phyloP scores from a whole-genome alignment of 2,797 vertebrate genomes.

The Phoeniculus purpureus region DNA sequence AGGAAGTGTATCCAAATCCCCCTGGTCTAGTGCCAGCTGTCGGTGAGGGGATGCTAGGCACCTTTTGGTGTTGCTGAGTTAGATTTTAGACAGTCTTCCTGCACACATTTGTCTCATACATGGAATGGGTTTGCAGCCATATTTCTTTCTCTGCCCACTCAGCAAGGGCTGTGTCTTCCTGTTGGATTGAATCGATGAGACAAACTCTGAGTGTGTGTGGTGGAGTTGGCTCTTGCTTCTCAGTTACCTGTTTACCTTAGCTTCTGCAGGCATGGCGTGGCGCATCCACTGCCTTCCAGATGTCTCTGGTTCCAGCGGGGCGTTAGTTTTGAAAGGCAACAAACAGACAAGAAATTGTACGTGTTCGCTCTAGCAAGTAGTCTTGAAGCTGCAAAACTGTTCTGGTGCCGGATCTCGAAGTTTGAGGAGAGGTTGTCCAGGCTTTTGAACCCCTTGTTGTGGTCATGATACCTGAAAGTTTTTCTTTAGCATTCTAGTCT shows the following conservation, averaged over 20 bases:
- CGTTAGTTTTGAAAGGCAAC: background rate
- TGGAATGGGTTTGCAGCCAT: background rate
- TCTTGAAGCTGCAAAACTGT: background rate
- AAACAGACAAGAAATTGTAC: background rate
- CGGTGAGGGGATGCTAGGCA: slow-evolving; percentile 2
- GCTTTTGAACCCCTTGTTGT: background rate
- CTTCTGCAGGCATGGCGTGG: background rate
- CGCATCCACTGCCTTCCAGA: background rate
- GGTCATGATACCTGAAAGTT: background rate
- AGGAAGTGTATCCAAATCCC: background rate
- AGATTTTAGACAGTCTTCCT: slow-evolving; percentile 23
- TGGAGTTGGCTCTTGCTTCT: background rate
- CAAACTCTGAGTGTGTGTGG: background rate
- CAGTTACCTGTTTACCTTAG: background rate
- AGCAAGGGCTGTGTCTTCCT: background rate
- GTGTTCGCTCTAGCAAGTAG: background rate
- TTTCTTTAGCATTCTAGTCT: background rate
- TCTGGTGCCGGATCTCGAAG: background rate
- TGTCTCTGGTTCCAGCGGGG: background rate
- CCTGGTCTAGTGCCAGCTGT: slow-evolving; percentile 19
- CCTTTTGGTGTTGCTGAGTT: slow-evolving; percentile 19
- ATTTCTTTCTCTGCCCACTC: slow-evolving; percentile 16
- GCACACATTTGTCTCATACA: slow-evolving; percentile 18
- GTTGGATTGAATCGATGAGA: background rate
- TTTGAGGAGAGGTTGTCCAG: background rate